Evolutionary conservation across 1,140 invertebrate species (phyloP).

Genomic region (Drosophila mauritiana): DNA sequence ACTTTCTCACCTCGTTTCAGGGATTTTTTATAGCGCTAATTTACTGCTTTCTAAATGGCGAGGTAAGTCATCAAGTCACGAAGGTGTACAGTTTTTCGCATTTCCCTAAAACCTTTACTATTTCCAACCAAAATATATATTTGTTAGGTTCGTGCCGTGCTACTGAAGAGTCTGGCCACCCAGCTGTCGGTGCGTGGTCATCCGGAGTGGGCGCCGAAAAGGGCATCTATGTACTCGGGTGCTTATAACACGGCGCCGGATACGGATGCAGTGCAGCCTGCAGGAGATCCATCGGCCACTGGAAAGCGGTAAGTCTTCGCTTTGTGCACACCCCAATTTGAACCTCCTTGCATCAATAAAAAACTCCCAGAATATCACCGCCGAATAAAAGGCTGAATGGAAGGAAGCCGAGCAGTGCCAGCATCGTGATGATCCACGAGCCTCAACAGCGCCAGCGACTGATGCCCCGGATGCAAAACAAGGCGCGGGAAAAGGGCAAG

Average conservation of each 20-base stretch:
- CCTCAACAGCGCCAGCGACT: slow-evolving; percentile 54
- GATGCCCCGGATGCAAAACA: slow-evolving; percentile 47
- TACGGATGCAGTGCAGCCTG: slow-evolving; percentile 68
- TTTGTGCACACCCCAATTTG: neutral
- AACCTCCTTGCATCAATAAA: neutral
- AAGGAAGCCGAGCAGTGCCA: slow-evolving; percentile 59
- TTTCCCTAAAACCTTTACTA: too few relatives aligned
- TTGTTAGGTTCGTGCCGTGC: slow-evolving; percentile 86
- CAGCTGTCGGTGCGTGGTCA: slow-evolving; percentile 86
- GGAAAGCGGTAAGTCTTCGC: slow-evolving; percentile 53
- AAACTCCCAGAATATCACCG: slow-evolving; percentile 55
- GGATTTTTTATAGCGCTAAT: slow-evolving; percentile 93
- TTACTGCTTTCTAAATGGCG: slow-evolving; percentile 95
- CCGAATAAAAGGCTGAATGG: slow-evolving; percentile 48
- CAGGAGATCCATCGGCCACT: slow-evolving; percentile 33
- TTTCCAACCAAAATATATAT: too few relatives aligned
- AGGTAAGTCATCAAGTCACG: slow-evolving; percentile 87
- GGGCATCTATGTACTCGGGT: slow-evolving; percentile 85
- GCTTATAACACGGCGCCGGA: slow-evolving; percentile 81
- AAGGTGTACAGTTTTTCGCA: too few relatives aligned
- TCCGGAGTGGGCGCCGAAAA: slow-evolving; percentile 84
- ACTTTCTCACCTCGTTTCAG: slow-evolving; percentile 93
- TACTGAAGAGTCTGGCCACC: slow-evolving; percentile 86
- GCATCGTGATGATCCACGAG: slow-evolving; percentile 65
- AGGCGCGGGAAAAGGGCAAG: slow-evolving; percentile 24